phyloP scores from a whole-genome alignment of 2,113 vertebrate genomes.

The Chlamydotis undulata region DNA sequence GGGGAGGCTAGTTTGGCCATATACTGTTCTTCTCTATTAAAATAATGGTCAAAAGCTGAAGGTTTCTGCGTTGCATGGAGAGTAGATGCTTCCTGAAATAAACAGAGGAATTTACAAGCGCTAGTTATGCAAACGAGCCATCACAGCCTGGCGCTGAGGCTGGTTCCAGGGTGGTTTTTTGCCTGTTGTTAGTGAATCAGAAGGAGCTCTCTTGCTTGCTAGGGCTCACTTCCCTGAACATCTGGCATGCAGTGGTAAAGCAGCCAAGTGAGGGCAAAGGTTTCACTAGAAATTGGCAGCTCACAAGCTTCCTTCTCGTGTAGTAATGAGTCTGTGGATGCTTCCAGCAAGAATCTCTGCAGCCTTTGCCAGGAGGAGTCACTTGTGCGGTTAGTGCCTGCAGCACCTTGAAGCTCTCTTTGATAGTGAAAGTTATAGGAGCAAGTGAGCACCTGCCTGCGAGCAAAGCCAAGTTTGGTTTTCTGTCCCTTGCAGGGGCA shows the following conservation, averaged over 20 bases:
- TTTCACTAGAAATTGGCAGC: slow-evolving; percentile 45
- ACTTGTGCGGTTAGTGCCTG: background rate
- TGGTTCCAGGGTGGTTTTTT: background rate
- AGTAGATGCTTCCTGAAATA: background rate
- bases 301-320: slow-evolving; percentile 19
- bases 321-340: background rate
- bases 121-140: background rate
- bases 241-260: slow-evolving; percentile 18
- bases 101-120: background rate
- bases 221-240: slow-evolving; percentile 25
- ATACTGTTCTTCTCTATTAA: background rate
- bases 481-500: slow-evolving; percentile 28
- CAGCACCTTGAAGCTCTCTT: background rate
- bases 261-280: slow-evolving; percentile 65
- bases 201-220: slow-evolving; percentile 3
- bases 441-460: slow-evolving; percentile 53
- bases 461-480: background rate
- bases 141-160: background rate
- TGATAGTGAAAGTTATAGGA: slow-evolving; percentile 35
- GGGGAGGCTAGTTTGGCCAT: background rate
- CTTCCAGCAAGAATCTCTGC: slow-evolving; percentile 11
- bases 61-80: background rate
- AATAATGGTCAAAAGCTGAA: background rate
- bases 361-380: slow-evolving; percentile 41
- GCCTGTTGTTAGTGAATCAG: background rate